These are phyloP conservation scores for Pangasius sanitwongsei DNA, from an alignment of 2,797 vertebrate genomes.

Conservation along the genomic window DNA sequence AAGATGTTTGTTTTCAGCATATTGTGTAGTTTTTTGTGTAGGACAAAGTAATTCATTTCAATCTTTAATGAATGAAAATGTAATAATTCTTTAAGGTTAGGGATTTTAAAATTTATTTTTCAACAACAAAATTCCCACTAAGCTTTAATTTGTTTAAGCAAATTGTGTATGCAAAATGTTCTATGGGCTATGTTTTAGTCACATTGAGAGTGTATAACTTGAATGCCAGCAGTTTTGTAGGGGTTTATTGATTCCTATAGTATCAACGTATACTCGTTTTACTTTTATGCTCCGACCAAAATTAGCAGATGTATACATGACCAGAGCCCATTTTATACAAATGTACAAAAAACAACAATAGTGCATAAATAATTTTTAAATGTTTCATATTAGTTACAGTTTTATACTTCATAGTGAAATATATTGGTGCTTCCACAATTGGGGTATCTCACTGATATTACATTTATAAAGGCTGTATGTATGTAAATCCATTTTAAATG, in stretches of 20 bases:
- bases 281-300: background rate
- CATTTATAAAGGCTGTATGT: background rate
- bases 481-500: background rate
- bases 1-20: background rate
- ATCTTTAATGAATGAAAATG: background rate
- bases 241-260: no score
- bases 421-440: background rate
- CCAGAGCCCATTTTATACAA: background rate
- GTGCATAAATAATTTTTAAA: background rate
- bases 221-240: no score
- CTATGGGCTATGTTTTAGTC: no score
- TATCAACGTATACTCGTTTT: background rate
- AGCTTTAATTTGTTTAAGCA: no score
- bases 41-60: background rate
- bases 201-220: no score
- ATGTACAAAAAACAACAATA: background rate
- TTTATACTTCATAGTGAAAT: background rate
- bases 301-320: background rate
- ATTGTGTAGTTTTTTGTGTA: background rate
- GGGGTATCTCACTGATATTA: background rate
- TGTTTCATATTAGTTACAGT: background rate
- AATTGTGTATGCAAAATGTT: no score
- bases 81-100: background rate
- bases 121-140: no score
- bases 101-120: background rate